phyloP scores from a whole-genome alignment of 1,140 invertebrate species.

The Scaptomyza graminum region DNA sequence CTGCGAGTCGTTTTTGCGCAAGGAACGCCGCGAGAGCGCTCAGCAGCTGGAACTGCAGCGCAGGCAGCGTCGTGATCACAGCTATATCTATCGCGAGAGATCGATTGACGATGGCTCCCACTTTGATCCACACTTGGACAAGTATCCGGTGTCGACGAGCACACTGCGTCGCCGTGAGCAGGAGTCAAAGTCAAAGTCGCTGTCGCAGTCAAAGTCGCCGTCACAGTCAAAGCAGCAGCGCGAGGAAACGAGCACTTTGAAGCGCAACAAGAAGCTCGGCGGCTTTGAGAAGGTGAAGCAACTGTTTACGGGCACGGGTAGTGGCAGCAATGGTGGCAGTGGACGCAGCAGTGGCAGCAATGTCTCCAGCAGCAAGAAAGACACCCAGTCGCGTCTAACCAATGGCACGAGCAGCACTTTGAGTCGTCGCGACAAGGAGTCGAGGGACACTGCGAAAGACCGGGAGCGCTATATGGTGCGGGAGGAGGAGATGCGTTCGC shows the following conservation, averaged over 20 bases:
- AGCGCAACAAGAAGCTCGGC: conserved; percentile 85
- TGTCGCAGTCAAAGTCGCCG: conserved; percentile 8
- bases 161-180: conserved; percentile 64
- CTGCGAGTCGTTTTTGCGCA: conserved; percentile 82
- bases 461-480: conserved; percentile 76
- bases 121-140: conserved; percentile 86
- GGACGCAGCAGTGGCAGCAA: conserved; percentile 69
- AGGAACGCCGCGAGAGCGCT: conserved; percentile 85
- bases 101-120: conserved; percentile 87
- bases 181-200: conserved; percentile 22
- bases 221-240: conserved; percentile 27
- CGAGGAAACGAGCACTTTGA: conserved; percentile 61
- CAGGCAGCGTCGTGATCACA: conserved; percentile 81
- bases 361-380: conserved; percentile 68
- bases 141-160: conserved; percentile 83
- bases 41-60: conserved; percentile 61
- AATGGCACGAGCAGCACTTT: conserved; percentile 67
- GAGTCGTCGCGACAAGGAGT: conserved; percentile 70
- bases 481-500: conserved; percentile 81
- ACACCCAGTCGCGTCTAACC: conserved; percentile 43
- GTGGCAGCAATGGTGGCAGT: conserved; percentile 54
- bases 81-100: conserved; percentile 86
- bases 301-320: conserved; percentile 70
- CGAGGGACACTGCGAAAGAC: conserved; percentile 35
- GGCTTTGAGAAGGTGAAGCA: conserved; percentile 87